Evolutionary conservation across 2,113 vertebrate genomes (phyloP).

Genomic region (Pangasianodon hypophthalmus): DNA sequence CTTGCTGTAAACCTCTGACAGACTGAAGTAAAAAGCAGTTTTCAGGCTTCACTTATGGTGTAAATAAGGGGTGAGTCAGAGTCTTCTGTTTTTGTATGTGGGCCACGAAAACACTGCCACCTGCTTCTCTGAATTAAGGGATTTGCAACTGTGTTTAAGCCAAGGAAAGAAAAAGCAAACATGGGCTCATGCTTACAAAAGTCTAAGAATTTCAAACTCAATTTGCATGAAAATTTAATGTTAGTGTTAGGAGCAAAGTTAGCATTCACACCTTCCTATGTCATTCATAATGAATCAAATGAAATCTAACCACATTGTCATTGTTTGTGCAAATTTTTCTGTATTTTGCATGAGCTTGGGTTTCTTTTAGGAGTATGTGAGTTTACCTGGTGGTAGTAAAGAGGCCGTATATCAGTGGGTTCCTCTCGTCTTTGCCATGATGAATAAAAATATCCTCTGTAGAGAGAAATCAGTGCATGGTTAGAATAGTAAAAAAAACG

Average conservation of each 20-base stretch:
- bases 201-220: neutral
- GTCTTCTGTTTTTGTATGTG: constrained; percentile 19
- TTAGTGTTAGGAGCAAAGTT: neutral
- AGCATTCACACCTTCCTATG: neutral
- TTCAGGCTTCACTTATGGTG: constrained; percentile 1
- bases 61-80: constrained; percentile 25
- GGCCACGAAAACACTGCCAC: constrained; percentile 27
- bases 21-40: neutral
- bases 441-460: constrained; percentile 80
- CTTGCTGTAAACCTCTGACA: neutral
- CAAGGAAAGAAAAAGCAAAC: neutral
- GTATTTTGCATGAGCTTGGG: neutral
- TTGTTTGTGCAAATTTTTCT: neutral
- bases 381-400: constrained; percentile 79
- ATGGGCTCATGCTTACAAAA: neutral
- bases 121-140: neutral
- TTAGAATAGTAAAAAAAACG: neutral
- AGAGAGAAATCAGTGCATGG: constrained; percentile 34
- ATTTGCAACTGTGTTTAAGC: neutral
- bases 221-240: neutral
- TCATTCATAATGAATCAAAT: neutral
- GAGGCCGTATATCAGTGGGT: constrained; percentile 78
- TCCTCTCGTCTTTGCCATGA: constrained; percentile 77
- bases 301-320: neutral
- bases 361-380: neutral